These are phyloP conservation scores for Carollia perspicillata DNA, from an alignment of 2,113 vertebrate genomes.

Conservation along the genomic window DNA sequence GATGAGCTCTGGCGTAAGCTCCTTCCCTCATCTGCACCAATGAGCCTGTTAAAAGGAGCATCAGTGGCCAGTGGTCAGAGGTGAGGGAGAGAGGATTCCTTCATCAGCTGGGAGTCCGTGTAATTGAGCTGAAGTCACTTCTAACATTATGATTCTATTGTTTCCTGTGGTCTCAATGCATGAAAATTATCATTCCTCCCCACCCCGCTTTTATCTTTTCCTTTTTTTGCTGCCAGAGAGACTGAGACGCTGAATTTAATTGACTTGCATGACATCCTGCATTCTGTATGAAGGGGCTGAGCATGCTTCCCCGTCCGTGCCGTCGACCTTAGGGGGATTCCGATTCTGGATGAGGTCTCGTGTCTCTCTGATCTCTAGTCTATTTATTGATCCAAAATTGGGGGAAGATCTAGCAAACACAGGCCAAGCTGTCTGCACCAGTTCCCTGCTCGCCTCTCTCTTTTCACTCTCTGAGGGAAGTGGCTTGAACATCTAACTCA, in stretches of 20 bases:
- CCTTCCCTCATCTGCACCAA: background rate
- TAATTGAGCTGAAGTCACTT: background rate
- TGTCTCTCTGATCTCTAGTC: constrained; percentile 4
- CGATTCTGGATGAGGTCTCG: background rate
- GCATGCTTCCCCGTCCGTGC: background rate
- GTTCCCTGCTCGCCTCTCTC: background rate
- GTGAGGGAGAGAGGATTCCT: background rate
- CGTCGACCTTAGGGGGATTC: background rate
- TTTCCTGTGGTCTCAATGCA: background rate
- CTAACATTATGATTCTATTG: background rate
- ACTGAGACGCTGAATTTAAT: background rate
- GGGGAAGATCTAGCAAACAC: background rate
- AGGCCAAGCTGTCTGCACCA: background rate
- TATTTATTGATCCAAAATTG: constrained; percentile 40
- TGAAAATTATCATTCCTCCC: background rate
- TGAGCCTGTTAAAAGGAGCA: background rate
- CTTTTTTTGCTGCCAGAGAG: background rate
- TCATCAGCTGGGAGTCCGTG: background rate
- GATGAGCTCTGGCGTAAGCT: background rate
- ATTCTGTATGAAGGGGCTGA: background rate
- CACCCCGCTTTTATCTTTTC: background rate
- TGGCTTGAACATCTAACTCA: background rate
- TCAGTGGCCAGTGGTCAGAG: background rate
- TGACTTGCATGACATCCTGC: background rate
- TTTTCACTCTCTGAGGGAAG: background rate